Percentiles rank a stretch among this genome's conserved stretches.
Evolutionary conservation across 2,113 vertebrate species (phyloP).

Genomic region (Strix aluco): DNA sequence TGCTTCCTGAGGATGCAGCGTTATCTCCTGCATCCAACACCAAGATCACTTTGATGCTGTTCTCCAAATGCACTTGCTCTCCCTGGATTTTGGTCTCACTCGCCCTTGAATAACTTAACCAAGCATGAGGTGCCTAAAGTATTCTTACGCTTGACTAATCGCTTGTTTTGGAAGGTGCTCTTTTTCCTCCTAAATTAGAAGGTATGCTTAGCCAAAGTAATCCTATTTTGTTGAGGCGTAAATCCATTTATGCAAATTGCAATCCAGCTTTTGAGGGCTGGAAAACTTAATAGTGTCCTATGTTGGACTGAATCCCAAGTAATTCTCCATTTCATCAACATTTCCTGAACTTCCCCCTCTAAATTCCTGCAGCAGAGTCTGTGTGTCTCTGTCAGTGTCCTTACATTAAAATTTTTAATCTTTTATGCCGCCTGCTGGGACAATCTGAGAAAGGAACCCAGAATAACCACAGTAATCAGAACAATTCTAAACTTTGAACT

Average conservation of each 20-base stretch:
- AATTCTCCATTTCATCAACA: background rate
- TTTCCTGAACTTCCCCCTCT: background rate
- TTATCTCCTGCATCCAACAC: background rate
- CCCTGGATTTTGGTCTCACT: background rate
- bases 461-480: constrained; percentile 10
- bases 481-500: background rate
- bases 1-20: background rate
- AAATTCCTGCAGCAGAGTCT: background rate
- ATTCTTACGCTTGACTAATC: background rate
- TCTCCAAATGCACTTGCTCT: background rate
- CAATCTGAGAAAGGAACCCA: background rate
- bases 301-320: background rate
- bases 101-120: background rate
- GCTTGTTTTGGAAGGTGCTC: background rate
- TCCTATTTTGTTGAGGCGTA: background rate
- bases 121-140: background rate
- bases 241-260: background rate
- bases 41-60: background rate
- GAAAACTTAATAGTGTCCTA: background rate
- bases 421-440: background rate
- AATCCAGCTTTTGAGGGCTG: background rate
- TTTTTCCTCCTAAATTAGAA: background rate
- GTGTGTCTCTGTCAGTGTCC: background rate
- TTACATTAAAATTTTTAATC: background rate
- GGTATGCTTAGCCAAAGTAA: background rate